Conservation (phyloP, 2,797 vertebrate genomes). For the Aldrovandia affinis region DNA sequence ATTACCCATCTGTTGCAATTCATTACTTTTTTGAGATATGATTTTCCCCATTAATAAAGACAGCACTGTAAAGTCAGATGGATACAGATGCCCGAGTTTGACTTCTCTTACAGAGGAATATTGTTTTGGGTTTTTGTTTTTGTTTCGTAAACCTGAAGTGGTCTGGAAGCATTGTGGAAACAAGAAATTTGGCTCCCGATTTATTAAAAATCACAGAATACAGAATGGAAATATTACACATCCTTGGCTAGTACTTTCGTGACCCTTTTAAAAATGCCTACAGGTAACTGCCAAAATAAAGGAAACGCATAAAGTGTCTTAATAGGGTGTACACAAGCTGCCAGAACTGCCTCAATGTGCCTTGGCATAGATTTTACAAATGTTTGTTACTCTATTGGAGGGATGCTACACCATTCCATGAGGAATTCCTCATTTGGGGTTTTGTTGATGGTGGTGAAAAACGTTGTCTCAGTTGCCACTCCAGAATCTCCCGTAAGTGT, state of each 20-base stretch:
- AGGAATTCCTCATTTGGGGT: too few species aligned
- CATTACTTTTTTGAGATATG: slow-evolving; percentile 49
- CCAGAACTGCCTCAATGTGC: too few species aligned
- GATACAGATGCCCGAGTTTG: slow-evolving; percentile 48
- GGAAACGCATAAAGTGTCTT: too few species aligned
- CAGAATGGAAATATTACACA: not conserved
- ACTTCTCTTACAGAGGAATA: slow-evolving; percentile 48
- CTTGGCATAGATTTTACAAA: too few species aligned
- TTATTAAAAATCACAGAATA: not conserved
- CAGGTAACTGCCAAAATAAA: too few species aligned
- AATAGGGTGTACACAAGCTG: too few species aligned
- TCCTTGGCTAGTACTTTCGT: not conserved
- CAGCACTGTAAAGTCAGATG: slow-evolving; percentile 51
- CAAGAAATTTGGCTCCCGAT: not conserved
- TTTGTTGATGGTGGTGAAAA: too few species aligned
- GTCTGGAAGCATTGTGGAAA: not conserved
- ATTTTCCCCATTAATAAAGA: slow-evolving; percentile 59
- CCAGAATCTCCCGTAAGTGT: too few species aligned
- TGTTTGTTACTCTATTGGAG: too few species aligned
- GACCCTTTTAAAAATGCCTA: not conserved
- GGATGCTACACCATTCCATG: too few species aligned
- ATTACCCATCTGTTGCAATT: slow-evolving; percentile 60
- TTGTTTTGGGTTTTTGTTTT: not conserved
- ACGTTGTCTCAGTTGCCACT: too few species aligned
- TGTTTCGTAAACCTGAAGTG: slow-evolving; percentile 34